Evolutionary conservation across 2,113 vertebrate genomes (phyloP).

Genomic region (Varanus komodoensis): DNA sequence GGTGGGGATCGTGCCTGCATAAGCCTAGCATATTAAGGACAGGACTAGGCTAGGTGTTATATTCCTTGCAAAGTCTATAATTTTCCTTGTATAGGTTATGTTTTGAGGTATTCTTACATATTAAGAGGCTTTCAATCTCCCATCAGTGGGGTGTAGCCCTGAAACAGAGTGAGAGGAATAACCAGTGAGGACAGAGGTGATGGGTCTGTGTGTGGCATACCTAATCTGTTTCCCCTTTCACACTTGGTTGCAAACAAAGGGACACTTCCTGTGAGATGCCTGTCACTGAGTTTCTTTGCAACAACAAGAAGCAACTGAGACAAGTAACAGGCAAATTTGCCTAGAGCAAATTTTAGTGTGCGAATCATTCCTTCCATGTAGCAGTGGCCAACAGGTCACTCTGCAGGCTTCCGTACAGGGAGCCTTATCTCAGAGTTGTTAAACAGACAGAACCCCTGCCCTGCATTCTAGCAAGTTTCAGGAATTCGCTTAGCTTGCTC

Average conservation of each 20-base stretch:
- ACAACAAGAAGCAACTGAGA: neutral
- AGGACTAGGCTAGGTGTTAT: neutral
- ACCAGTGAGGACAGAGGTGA: neutral
- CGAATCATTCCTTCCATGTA: neutral
- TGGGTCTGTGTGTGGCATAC: neutral
- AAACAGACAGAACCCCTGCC: neutral
- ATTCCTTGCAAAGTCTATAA: neutral
- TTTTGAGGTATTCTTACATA: neutral
- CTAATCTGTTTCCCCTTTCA: neutral
- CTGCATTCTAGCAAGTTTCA: neutral
- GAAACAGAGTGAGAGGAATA: neutral
- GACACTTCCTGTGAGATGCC: neutral
- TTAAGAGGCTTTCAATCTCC: neutral
- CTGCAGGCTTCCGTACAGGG: neutral
- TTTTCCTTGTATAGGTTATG: neutral
- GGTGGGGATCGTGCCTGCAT: neutral
- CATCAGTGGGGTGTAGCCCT: neutral
- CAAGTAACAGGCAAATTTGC: neutral
- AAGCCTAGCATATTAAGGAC: neutral
- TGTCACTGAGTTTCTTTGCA: neutral
- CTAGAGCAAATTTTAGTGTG: neutral
- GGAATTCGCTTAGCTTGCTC: constrained; percentile 20
- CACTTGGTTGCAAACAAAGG: neutral
- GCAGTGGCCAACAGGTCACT: neutral
- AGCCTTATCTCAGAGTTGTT: neutral